These are phyloP conservation scores for Autographa pulchrina DNA, from an alignment of 2,888 invertebrate species.

Conservation along the genomic window DNA sequence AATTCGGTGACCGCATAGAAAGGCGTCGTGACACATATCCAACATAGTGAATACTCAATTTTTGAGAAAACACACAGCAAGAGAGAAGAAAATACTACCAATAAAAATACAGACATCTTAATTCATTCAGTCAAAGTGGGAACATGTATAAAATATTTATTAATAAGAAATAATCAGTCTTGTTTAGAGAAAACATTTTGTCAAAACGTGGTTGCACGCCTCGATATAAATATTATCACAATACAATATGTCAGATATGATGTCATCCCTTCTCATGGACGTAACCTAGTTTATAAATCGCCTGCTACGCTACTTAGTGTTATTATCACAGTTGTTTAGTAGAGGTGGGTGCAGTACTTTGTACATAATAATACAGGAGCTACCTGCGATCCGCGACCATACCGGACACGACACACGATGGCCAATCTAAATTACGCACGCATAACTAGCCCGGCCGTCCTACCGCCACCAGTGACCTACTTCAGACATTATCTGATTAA, in stretches of 20 bases:
- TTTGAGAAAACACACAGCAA: slow-evolving; percentile 82
- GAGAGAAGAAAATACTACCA: slow-evolving; percentile 82
- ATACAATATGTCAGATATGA: slow-evolving; percentile 90
- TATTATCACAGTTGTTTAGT: slow-evolving; percentile 90
- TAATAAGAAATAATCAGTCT: slow-evolving; percentile 90
- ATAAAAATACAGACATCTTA: slow-evolving; percentile 88
- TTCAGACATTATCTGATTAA: slow-evolving; percentile 69
- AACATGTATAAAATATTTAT: slow-evolving; percentile 89
- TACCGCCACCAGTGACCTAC: slow-evolving; percentile 66
- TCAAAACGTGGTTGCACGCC: slow-evolving; percentile 80
- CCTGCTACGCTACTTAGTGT: slow-evolving; percentile 90
- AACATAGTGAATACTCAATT: slow-evolving; percentile 87
- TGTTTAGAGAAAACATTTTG: slow-evolving; percentile 89
- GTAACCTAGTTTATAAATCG: slow-evolving; percentile 89
- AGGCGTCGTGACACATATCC: slow-evolving; percentile 89
- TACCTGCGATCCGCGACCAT: slow-evolving; percentile 83
- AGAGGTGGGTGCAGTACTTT: slow-evolving; percentile 90
- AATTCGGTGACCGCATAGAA: slow-evolving; percentile 88
- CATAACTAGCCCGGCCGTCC: slow-evolving; percentile 75
- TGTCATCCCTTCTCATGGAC: slow-evolving; percentile 90
- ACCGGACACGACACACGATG: slow-evolving; percentile 76
- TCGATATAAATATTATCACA: slow-evolving; percentile 86
- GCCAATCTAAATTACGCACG: slow-evolving; percentile 77
- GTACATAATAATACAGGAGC: slow-evolving; percentile 88
- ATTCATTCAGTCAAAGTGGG: slow-evolving; percentile 88